phyloP scores from a whole-genome alignment of 2,888 invertebrate genomes.

The Agrochola circellaris region DNA sequence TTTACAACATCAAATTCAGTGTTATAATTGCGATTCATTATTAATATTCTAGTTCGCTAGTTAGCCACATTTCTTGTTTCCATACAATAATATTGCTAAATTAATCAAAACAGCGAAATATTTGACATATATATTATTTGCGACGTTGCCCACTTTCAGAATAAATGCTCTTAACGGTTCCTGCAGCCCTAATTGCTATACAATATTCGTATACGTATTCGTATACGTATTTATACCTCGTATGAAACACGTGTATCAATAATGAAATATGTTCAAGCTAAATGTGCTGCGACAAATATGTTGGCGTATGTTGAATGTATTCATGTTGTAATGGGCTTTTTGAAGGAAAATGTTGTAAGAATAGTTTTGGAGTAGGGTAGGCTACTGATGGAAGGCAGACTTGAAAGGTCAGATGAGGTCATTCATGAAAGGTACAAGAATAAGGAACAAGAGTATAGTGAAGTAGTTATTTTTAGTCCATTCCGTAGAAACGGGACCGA shows the following conservation, averaged over 20 bases:
- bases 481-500: background rate
- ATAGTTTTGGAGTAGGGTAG: conserved; percentile 5
- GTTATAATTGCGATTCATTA: too few species aligned
- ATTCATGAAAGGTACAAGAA: conserved; percentile 12
- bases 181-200: background rate
- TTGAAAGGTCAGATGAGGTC: conserved; percentile 11
- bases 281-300: conserved; percentile 12
- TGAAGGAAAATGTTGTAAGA: conserved; percentile 7
- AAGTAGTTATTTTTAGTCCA: background rate
- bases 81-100: too few species aligned
- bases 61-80: too few species aligned
- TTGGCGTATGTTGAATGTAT: conserved; percentile 39
- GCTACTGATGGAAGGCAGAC: background rate
- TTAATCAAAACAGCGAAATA: too few species aligned
- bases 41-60: too few species aligned
- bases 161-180: background rate
- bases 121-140: too few species aligned
- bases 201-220: too few species aligned
- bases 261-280: conserved; percentile 28
- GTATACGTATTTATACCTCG: conserved; percentile 24
- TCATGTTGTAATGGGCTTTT: conserved; percentile 23
- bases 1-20: too few species aligned
- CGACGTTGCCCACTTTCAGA: too few species aligned
- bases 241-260: conserved; percentile 42
- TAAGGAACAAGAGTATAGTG: background rate